phyloP scores from a whole-genome alignment of 2,113 vertebrate genomes.

The Sciurus niger region DNA sequence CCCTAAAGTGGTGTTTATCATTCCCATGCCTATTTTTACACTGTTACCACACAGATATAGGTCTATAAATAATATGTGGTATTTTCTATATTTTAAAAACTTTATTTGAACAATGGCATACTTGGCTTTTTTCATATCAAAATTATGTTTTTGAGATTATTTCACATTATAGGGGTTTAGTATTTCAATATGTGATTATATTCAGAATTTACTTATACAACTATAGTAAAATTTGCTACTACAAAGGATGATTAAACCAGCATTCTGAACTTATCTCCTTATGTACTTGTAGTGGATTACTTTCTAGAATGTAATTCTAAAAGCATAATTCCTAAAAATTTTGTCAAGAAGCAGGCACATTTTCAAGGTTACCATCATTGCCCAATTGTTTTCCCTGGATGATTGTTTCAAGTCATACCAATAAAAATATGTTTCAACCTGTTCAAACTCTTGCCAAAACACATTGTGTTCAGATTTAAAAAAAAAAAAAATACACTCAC shows the following conservation, averaged over 20 bases:
- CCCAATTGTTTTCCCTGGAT: neutral
- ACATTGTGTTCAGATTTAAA: neutral
- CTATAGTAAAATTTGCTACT: neutral
- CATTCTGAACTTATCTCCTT: neutral
- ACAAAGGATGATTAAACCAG: neutral
- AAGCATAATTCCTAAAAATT: neutral
- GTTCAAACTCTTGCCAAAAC: neutral
- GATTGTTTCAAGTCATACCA: neutral
- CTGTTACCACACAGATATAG: neutral
- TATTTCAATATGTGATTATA: neutral
- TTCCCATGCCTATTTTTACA: neutral
- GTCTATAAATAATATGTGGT: neutral
- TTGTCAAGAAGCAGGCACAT: neutral
- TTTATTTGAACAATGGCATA: neutral
- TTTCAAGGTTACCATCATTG: neutral
- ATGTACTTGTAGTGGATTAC: neutral
- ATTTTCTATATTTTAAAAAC: neutral
- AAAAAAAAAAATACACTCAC: neutral
- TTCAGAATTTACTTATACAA: neutral
- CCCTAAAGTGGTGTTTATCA: neutral
- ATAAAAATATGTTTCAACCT: slow-evolving; percentile 3
- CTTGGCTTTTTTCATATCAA: neutral
- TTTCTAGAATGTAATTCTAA: neutral
- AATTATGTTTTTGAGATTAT: neutral
- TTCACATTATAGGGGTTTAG: neutral